Percentiles rank a stretch among this genome's conserved stretches.
phyloP scores from a whole-genome alignment of 2,888 invertebrate genomes.

The Tetragonisca angustula region DNA sequence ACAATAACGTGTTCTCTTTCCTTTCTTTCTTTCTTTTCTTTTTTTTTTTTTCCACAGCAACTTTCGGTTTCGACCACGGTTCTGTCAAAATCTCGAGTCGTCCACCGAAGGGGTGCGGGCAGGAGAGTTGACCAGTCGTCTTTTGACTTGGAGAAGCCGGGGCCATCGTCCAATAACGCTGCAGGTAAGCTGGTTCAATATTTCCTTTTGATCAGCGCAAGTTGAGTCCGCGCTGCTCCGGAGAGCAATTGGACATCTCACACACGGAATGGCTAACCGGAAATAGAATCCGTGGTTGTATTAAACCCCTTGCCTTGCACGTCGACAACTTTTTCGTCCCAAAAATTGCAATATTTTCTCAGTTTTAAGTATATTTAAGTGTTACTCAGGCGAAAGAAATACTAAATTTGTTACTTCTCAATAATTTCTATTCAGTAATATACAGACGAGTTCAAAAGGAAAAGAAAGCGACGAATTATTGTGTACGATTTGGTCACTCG shows the following conservation, averaged over 20 bases:
- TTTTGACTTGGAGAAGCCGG: constrained; percentile 78
- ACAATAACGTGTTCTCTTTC: too few species aligned
- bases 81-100: constrained; percentile 55
- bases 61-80: constrained; percentile 69
- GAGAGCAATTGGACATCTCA: constrained; percentile 7
- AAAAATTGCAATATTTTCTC: too few species aligned
- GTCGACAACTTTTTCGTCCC: too few species aligned
- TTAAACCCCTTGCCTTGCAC: too few species aligned
- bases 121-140: constrained; percentile 78
- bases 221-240: background rate
- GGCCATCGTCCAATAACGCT: constrained; percentile 57
- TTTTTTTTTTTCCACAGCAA: constrained; percentile 53
- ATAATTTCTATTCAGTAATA: too few species aligned
- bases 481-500: too few species aligned
- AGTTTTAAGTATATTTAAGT: too few species aligned
- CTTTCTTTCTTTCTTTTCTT: background rate
- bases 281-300: background rate
- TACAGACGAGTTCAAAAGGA: too few species aligned
- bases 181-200: constrained; percentile 61
- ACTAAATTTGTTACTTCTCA: too few species aligned
- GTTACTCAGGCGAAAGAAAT: too few species aligned
- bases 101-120: constrained; percentile 73
- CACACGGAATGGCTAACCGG: constrained; percentile 1
- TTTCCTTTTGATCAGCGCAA: constrained; percentile 21
- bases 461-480: too few species aligned